These are phyloP conservation scores for Aldabrachelys gigantea DNA, from an alignment of 2,113 vertebrate species.

Conservation along the genomic window DNA sequence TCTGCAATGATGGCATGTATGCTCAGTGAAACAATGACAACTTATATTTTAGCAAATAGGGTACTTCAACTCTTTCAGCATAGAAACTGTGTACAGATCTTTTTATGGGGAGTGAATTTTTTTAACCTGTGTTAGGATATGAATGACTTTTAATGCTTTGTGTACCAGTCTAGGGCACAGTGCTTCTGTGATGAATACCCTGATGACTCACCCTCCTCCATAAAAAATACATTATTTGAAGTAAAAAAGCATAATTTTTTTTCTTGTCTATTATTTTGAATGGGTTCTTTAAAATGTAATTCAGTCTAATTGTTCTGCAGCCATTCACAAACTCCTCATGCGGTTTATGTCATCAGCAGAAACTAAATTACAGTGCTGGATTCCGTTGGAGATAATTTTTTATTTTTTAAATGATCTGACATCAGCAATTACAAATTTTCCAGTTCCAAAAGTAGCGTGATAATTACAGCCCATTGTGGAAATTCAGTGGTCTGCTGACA, in stretches of 20 bases:
- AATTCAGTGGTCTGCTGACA: slow-evolving; percentile 24
- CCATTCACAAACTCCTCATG: slow-evolving; percentile 39
- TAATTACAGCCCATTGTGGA: slow-evolving; percentile 50
- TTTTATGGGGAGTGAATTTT: background rate
- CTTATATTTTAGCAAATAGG: background rate
- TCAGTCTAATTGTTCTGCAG: slow-evolving; percentile 45
- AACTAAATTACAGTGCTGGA: slow-evolving; percentile 60
- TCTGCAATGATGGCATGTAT: background rate
- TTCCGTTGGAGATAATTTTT: slow-evolving; percentile 14
- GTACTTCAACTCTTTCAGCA: background rate
- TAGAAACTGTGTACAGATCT: background rate
- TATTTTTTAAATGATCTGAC: slow-evolving; percentile 28
- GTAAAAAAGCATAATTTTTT: background rate
- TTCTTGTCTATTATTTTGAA: slow-evolving; percentile 14
- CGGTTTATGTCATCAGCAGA: slow-evolving; percentile 35
- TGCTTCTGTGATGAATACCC: background rate
- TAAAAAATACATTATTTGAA: background rate
- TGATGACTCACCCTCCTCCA: background rate
- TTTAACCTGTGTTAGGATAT: background rate
- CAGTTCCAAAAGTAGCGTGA: background rate
- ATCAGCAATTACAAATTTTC: slow-evolving; percentile 47
- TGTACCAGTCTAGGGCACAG: background rate
- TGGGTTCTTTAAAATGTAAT: slow-evolving; percentile 43
- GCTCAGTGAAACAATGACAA: background rate
- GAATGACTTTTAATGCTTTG: background rate